phyloP scores from a whole-genome alignment of 64 coral and sea anemone species.

The Hydrozoanthus tunicans region DNA sequence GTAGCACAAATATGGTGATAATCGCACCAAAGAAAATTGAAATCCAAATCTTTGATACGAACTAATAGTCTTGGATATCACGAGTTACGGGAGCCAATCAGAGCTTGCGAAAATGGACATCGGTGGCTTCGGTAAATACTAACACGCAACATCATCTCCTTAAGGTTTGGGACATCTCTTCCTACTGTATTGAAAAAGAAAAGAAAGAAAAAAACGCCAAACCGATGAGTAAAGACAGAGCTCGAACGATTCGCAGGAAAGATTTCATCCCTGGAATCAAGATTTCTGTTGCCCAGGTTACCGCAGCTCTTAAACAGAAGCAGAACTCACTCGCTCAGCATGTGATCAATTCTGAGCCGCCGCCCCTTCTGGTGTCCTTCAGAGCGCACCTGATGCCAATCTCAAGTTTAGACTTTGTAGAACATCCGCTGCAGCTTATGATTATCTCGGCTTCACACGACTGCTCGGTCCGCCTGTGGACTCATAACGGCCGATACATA shows the following conservation, averaged over 20 bases:
- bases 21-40: no score
- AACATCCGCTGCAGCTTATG: constrained; percentile 41
- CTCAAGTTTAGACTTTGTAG: constrained; percentile 34
- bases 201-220: constrained; percentile 11
- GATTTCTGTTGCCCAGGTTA: background rate
- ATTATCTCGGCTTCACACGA: constrained; percentile 39
- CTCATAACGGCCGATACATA: constrained; percentile 44
- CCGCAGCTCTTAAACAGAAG: background rate
- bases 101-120: no score
- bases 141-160: background rate
- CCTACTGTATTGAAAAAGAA: constrained; percentile 71
- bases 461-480: constrained; percentile 55
- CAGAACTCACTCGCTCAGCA: background rate
- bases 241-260: constrained; percentile 3
- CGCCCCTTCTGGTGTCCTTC: constrained; percentile 69
- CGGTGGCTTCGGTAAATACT: background rate
- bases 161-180: constrained; percentile 89
- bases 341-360: constrained; percentile 56
- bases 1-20: no score
- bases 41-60: no score
- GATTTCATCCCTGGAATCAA: constrained; percentile 20
- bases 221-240: background rate
- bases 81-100: no score
- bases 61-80: no score
- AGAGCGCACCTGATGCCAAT: constrained; percentile 68